These are phyloP conservation scores for Chironomus riparius DNA, from an alignment of 2,888 invertebrate genomes.

Conservation along the genomic window DNA sequence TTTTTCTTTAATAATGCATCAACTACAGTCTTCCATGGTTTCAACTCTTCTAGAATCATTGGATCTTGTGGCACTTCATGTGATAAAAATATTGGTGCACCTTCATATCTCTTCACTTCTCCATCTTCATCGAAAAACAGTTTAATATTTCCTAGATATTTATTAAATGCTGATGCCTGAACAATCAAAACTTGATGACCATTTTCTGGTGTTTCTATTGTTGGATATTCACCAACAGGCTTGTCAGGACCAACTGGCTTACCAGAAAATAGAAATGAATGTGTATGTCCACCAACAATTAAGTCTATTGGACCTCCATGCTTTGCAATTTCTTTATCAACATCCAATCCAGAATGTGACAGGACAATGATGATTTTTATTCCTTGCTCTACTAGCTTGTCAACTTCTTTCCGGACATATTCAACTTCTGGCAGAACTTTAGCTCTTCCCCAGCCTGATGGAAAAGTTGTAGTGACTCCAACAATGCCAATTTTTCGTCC, in stretches of 20 bases:
- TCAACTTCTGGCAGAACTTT: constrained; percentile 59
- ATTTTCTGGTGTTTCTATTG: constrained; percentile 49
- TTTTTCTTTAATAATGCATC: constrained; percentile 46
- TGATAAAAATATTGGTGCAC: constrained; percentile 62
- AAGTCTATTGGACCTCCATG: constrained; percentile 61
- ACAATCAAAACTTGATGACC: constrained; percentile 49
- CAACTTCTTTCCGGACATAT: constrained; percentile 58
- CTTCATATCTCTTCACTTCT: constrained; percentile 55
- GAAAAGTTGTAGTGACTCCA: constrained; percentile 59
- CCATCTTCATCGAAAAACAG: constrained; percentile 61
- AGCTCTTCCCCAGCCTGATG: constrained; percentile 54
- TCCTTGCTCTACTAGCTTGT: constrained; percentile 49
- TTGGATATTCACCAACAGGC: constrained; percentile 59
- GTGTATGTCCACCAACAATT: constrained; percentile 79
- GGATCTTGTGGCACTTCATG: constrained; percentile 52
- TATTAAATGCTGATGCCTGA: constrained; percentile 62
- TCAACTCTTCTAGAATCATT: constrained; percentile 47
- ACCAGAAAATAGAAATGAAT: constrained; percentile 64
- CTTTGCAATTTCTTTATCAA: constrained; percentile 56
- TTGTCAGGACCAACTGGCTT: constrained; percentile 49
- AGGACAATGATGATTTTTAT: constrained; percentile 71
- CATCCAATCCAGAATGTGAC: constrained; percentile 68
- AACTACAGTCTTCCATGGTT: constrained; percentile 52
- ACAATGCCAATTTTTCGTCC: constrained; percentile 67
- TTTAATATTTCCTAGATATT: constrained; percentile 69